Percentiles rank a stretch among this genome's conserved stretches.
These are phyloP conservation scores for Eulacestoma nigropectus DNA, from an alignment of 2,113 vertebrate genomes.

Conservation along the genomic window DNA sequence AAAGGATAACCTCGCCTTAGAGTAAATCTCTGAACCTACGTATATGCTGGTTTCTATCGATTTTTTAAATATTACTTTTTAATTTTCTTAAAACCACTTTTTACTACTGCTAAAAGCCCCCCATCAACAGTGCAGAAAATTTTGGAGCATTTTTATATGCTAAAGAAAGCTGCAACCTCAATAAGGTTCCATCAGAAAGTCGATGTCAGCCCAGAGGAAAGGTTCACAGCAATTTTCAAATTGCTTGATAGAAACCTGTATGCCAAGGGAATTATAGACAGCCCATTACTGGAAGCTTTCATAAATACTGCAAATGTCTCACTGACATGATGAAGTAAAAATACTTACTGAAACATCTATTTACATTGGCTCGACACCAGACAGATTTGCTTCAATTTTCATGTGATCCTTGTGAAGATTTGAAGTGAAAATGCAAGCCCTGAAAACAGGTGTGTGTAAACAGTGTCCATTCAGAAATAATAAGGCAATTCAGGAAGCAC, in stretches of 20 bases:
- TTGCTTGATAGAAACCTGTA: neutral
- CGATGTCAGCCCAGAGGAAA: neutral
- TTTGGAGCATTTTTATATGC: neutral
- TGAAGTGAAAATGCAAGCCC: neutral
- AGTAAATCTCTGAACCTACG: neutral
- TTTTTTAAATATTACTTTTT: neutral
- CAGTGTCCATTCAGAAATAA: neutral
- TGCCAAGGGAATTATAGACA: neutral
- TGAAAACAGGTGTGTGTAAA: neutral
- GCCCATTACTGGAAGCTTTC: neutral
- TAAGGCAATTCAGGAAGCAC: neutral
- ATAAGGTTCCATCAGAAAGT: neutral
- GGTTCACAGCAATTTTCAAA: neutral
- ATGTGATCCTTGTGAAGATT: slow-evolving; percentile 80
- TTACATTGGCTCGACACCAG: slow-evolving; percentile 87
- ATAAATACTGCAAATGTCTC: neutral
- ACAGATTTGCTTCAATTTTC: slow-evolving; percentile 87
- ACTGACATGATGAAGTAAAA: neutral
- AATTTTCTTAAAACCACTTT: neutral
- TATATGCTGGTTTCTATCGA: neutral
- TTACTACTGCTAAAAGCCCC: rapidly evolving
- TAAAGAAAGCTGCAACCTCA: neutral
- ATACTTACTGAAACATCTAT: slow-evolving; percentile 80
- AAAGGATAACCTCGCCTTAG: neutral
- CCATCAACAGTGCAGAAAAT: neutral